Base-by-base conservation (phyloP, 2,797 vertebrate genomes). In the Periophthalmus magnuspinnatus region DNA sequence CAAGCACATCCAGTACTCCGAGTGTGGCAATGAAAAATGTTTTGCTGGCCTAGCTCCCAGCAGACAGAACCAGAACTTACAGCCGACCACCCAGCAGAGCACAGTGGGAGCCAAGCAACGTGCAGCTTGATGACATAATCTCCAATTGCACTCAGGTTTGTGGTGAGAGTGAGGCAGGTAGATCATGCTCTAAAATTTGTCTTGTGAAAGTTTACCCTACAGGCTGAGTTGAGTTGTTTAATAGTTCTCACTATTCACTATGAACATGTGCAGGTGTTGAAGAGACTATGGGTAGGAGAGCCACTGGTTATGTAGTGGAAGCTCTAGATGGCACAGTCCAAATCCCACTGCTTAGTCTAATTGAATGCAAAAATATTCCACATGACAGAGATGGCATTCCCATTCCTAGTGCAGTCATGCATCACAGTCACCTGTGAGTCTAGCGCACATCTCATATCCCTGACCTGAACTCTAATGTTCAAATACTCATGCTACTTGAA, bases 111-210 rank as follows among this genome's bases (percentile, higher is more conserved):
- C 60, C n/a, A 41, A 3, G 5, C 60, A 24, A 3, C 60, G 7
- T n/a, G 22, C 10, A 62, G 34, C 60, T 19, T 5, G 60, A 22
- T 5, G 34, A 62, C 9, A 45, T 62, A 21, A 62, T 36, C 1
- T 62, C 34, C n/a, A 41, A 62, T 6, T 62, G 60, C 36, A 62
- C 60, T 41, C 34, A 24, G 60, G 60, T 62, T 62, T 62, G 60
- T 45, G 60, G 60, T 41, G n/a, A 22, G 11, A 41, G 19, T 24
- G 60, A 13, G n/a, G 13, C 8, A 62, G 36, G 60, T 22, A 62
- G 60, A 62, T 62, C 60, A 14, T 62, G 34, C 11, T 38, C 33
- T 61, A 61, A 61, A 61, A 61, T 61, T 21, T 61, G 34, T 61
- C 59, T 61, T 1, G 34, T n/a, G 10, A 38, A 61, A 21, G 59